phyloP scores from a whole-genome alignment of 2,113 vertebrate genomes.

The Marmota flaviventris region DNA sequence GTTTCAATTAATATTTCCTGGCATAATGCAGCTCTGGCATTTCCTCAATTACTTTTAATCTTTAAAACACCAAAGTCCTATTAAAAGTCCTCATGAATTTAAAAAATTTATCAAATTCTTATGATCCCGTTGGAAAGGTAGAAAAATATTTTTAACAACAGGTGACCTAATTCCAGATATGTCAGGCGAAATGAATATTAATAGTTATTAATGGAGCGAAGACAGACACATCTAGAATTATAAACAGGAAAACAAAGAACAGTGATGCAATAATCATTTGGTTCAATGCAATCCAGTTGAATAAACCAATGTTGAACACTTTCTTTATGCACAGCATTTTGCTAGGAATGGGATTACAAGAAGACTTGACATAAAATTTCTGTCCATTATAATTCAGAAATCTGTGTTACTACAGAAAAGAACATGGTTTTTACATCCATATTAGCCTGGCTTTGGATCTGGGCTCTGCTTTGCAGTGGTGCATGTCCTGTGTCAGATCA shows the following conservation, averaged over 20 bases:
- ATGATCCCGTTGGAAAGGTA: neutral
- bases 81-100: slow-evolving; percentile 48
- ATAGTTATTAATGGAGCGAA: slow-evolving; percentile 20
- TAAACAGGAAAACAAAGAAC: slow-evolving; percentile 9
- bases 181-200: neutral
- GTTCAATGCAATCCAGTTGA: slow-evolving; percentile 43
- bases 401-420: neutral
- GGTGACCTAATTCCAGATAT: slow-evolving; percentile 14
- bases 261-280: slow-evolving; percentile 6
- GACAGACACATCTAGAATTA: neutral
- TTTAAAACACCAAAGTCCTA: slow-evolving; percentile 1
- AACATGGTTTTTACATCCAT: neutral
- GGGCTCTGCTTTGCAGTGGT: neutral
- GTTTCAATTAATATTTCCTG: slow-evolving; percentile 19
- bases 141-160: slow-evolving; percentile 48
- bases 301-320: slow-evolving; percentile 27
- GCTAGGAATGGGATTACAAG: neutral
- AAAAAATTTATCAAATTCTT: slow-evolving; percentile 15
- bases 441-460: neutral
- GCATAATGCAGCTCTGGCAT: neutral
- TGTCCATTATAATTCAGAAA: neutral
- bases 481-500: neutral
- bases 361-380: neutral
- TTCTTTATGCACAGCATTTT: neutral
- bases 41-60: slow-evolving; percentile 46